These are phyloP conservation scores for Himantopus leucocephalus DNA, from an alignment of 2,113 vertebrate genomes.

Conservation along the genomic window DNA sequence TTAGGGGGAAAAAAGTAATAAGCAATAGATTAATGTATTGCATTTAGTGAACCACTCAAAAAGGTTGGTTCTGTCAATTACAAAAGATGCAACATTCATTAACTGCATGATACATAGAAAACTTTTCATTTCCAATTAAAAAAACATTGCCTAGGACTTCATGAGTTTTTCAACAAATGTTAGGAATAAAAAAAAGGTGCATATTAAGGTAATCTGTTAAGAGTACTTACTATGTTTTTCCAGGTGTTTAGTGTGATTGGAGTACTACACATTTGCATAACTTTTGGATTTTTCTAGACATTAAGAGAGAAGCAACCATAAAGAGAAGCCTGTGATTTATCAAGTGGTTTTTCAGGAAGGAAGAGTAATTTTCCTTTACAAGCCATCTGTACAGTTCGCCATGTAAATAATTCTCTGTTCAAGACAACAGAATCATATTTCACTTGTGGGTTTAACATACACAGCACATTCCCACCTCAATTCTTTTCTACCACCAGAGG, in stretches of 20 bases:
- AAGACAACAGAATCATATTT: conserved; percentile 48
- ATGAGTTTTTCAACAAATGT: conserved; percentile 45
- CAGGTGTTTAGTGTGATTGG: conserved; percentile 68
- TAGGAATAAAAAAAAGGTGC: not conserved
- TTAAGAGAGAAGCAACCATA: conserved; percentile 37
- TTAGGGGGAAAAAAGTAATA: not conserved
- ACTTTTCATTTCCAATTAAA: conserved; percentile 17
- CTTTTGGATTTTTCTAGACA: conserved; percentile 50
- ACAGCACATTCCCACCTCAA: not conserved
- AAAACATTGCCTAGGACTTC: conserved; percentile 5
- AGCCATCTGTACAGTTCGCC: conserved; percentile 54
- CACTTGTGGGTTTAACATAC: conserved; percentile 1
- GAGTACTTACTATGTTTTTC: conserved; percentile 53
- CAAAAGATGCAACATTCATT: not conserved
- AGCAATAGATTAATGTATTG: not conserved
- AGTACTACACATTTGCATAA: conserved; percentile 69
- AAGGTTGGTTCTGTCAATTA: not conserved
- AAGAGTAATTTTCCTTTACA: conserved; percentile 59
- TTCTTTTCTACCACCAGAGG: not conserved
- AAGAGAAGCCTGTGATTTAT: conserved; percentile 63
- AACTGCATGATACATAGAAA: not conserved
- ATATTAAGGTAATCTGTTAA: conserved; percentile 59
- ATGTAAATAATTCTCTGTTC: conserved; percentile 39
- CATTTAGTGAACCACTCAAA: not conserved
- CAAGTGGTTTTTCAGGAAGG: conserved; percentile 65